These are phyloP conservation scores for Myodes glareolus DNA, from an alignment of 2,113 vertebrate species.

Conservation along the genomic window DNA sequence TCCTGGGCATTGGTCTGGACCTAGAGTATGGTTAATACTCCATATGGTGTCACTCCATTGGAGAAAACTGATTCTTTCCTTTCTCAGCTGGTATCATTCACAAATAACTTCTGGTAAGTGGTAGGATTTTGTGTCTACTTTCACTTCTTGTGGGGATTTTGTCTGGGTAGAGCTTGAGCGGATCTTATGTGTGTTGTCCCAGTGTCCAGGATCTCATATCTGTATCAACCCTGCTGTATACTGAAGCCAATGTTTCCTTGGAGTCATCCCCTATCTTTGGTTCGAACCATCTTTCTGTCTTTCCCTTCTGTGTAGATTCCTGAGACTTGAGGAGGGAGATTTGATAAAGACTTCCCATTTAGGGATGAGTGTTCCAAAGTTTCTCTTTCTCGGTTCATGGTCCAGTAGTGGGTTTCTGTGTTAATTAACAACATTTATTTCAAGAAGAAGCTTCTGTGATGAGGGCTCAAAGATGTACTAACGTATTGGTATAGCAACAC, in stretches of 20 bases:
- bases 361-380: background rate
- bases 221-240: background rate
- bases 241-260: background rate
- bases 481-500: background rate
- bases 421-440: background rate
- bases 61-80: background rate
- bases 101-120: background rate
- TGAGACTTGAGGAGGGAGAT: background rate
- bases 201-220: background rate
- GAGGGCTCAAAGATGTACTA: background rate
- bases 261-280: background rate
- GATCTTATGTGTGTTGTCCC: background rate
- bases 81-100: background rate
- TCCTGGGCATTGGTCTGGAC: background rate
- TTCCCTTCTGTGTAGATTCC: background rate
- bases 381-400: background rate
- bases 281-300: background rate
- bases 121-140: background rate
- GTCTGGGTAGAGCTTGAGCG: background rate
- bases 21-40: background rate
- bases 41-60: background rate
- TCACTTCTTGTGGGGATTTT: background rate
- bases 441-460: background rate
- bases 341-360: background rate
- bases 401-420: background rate